Evolutionary conservation across 2,888 invertebrate species (phyloP), one percentile per base, ranked within the genome.

Genomic region (Ectropis crepuscularia): DNA sequence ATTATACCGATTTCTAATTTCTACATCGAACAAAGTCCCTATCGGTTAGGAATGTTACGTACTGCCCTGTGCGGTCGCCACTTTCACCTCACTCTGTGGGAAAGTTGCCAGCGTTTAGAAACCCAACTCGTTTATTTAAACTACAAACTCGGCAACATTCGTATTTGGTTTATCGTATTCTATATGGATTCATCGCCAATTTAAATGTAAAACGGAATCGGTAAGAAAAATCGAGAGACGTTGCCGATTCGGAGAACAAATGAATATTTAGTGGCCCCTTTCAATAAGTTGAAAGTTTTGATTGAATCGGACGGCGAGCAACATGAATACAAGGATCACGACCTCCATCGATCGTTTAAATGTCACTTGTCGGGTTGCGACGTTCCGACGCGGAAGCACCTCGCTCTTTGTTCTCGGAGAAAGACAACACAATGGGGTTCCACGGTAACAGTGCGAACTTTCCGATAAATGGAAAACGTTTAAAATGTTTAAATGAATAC

Each of bases 71-170:
- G 78, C 83, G 79, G 80, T 81, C 82, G 83, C 83, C 82, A 91
- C 91, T 92, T 91, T 91, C 92, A 86, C 91, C 90, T 75, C 78
- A 78, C 83, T 74, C 79, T 81, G 83, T 84, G 89, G 82, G 91
- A 91, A 91, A 91, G 91, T 88, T 81, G 85, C 82, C 82, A 82
- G 82, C 83, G 83, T 85, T 87, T 88, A 90, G 88, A 89, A 88
- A 87, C 80, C 80, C 79, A 77, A 81, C 80, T 79, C 83, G 79
- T 83, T 83, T 81, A 82, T 79, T 81, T 78, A 80, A 82, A 75
- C 71, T 70, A 73, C 67, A 70, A 71, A 65, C 63, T 66, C 68
- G 61, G 43, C 57, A 60, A 45, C 53, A 51, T 64, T 68, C 71
- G 53, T 68, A 60, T 59, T 65, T 65, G 57, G 61, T 64, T 42